A percentile compares a stretch with the other conserved stretches of the same genome.
Conservation (phyloP, 2,113 vertebrate genomes). For the Sminthopsis crassicaudata region DNA sequence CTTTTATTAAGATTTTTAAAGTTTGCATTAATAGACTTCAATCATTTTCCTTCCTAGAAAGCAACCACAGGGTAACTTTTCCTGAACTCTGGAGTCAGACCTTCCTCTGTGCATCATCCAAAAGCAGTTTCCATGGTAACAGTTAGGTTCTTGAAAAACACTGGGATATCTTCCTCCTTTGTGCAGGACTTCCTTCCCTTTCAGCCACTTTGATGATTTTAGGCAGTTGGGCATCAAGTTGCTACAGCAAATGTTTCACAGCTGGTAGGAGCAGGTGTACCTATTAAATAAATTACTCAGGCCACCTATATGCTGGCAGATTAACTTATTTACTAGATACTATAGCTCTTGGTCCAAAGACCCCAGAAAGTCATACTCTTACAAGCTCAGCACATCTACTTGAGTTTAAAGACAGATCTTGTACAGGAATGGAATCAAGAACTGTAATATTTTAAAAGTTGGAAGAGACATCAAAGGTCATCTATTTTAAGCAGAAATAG, state of each 20-base stretch:
- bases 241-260: conserved; percentile 52
- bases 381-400: not conserved
- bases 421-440: not conserved
- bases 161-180: conserved; percentile 12
- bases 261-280: conserved; percentile 53
- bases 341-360: not conserved
- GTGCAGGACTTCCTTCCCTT: not conserved
- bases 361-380: not conserved
- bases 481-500: not conserved
- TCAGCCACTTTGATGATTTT: conserved; percentile 19
- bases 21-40: not conserved
- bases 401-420: conserved; percentile 43
- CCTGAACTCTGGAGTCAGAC: conserved; percentile 54
- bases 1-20: conserved; percentile 23
- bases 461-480: not conserved
- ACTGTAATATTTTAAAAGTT: not conserved
- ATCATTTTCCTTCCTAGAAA: not conserved
- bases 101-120: conserved; percentile 19
- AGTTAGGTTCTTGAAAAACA: conserved; percentile 38
- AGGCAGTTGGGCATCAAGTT: conserved; percentile 26
- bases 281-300: conserved; percentile 50
- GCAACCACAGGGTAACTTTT: conserved; percentile 34
- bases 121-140: conserved; percentile 81
- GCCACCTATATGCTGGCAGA: not conserved
- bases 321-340: not conserved